A percentile compares a stretch with the other conserved stretches of the same genome.
Evolutionary conservation across 2,113 vertebrate species (phyloP).

Genomic region (Malurus melanocephalus): DNA sequence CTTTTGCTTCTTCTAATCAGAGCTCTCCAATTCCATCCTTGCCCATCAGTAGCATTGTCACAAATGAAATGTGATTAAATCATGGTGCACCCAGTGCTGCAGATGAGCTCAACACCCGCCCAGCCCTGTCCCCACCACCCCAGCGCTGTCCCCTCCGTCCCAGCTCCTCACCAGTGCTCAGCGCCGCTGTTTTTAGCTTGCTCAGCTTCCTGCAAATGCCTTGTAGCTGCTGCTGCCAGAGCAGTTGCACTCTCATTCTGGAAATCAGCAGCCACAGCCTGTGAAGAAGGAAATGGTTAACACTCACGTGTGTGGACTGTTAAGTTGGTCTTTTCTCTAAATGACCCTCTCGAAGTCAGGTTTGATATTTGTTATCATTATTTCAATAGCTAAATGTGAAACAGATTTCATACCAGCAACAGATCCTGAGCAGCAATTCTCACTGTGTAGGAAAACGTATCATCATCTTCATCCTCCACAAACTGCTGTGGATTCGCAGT

Average conservation of each 20-base stretch:
- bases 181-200: slow-evolving; percentile 84
- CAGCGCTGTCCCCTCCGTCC: not conserved
- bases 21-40: not conserved
- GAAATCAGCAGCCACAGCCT: slow-evolving; percentile 96
- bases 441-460: slow-evolving; percentile 97
- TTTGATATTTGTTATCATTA: not conserved
- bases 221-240: slow-evolving; percentile 90
- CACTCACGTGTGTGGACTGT: not conserved
- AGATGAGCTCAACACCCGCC: fast-evolving
- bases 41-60: not conserved
- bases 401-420: slow-evolving; percentile 81
- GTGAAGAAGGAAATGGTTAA: not conserved
- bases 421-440: slow-evolving; percentile 96
- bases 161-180: slow-evolving; percentile 86
- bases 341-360: not conserved
- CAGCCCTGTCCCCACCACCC: not conserved
- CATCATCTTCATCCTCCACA: slow-evolving; percentile 97
- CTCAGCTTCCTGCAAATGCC: slow-evolving; percentile 93
- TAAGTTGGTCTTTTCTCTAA: not conserved
- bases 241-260: slow-evolving; percentile 95
- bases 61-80: not conserved
- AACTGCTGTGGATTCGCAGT: slow-evolving; percentile 96
- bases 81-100: not conserved
- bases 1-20: not conserved
- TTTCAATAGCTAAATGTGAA: not conserved